Base-by-base conservation (phyloP, 2,888 invertebrate species). In the Rotaria sp. region DNA sequence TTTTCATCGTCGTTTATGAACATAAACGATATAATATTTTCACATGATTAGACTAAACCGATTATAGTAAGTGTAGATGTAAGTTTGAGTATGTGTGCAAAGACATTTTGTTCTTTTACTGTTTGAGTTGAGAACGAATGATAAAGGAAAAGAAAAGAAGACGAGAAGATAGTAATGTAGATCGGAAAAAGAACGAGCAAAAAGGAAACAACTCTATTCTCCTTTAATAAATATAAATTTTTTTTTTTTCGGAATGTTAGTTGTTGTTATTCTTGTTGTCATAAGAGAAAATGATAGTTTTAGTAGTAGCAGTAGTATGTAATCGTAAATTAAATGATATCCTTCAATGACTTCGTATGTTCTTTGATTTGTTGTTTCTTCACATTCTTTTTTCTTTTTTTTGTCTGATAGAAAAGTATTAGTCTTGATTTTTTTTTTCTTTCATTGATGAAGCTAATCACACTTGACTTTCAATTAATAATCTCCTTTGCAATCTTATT, bases 31-130 rank as follows among this genome's bases (percentile, higher is more conserved):
- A 59, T 30, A 59, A 30, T 59, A n/a, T 59, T 59, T 59, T 59
- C 59, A 30, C 59, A 59, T 59, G 59, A 59, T 59, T 59, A 59
- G 59, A 59, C 30, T 59, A 59, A 59, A 59, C 59, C 59, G 59
- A 59, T 59, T 59, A 59, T 59, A 10, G 3, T 30, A 30, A 59
- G 59, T 59, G 11, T 59, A 59, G n/a, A 11, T 59, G n/a, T n/a
- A 59, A 59, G n/a, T 59, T n/a, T 59, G 59, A 59, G 59, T 59
- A 59, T 30, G n/a, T 59, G 30, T 59, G 59, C 13, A 30, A 59
- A 30, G 59, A 59, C 30, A 59, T 59, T n/a, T n/a, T 59, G 30
- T 10, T 59, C 15, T 30, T 59, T 59, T n/a, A 59, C 15, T 59
- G 30, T n/a, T 4, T 4, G 30, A 1, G 30, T 59, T 13, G 0